These are phyloP conservation scores for Conus ventricosus DNA, from an alignment of 1,140 invertebrate genomes.

Conservation along the genomic window DNA sequence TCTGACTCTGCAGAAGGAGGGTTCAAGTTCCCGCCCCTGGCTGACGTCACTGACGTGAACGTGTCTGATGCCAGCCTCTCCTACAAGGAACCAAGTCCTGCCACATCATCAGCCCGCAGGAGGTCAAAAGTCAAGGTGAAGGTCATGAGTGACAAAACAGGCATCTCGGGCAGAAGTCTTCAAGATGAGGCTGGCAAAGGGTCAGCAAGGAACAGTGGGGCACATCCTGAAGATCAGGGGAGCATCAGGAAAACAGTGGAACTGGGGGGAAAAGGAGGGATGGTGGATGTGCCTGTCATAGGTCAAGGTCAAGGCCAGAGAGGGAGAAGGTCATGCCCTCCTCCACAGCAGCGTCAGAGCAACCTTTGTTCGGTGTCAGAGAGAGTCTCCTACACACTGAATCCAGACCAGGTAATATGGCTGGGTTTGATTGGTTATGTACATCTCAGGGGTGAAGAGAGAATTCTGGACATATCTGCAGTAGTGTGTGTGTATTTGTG, in stretches of 20 bases:
- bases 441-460: too few species aligned
- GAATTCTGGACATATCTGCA: too few species aligned
- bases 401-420: too few species aligned
- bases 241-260: background rate
- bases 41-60: conserved; percentile 14
- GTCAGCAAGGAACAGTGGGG: background rate
- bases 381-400: too few species aligned
- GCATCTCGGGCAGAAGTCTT: background rate
- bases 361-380: background rate
- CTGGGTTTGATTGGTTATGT: too few species aligned
- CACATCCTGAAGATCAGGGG: background rate
- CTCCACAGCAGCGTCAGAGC: background rate
- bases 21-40: conserved; percentile 6
- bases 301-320: background rate
- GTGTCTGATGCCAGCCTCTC: background rate
- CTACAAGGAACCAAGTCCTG: background rate
- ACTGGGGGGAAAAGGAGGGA: background rate
- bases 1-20: background rate
- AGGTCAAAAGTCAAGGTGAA: background rate
- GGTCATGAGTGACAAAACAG: background rate
- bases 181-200: background rate
- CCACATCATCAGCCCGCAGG: background rate
- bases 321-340: background rate
- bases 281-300: background rate
- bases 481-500: too few species aligned